Evolutionary conservation across 2,888 invertebrate genomes (phyloP), one percentile per base, ranked within the genome.

Genomic region (Erebia palarica): DNA sequence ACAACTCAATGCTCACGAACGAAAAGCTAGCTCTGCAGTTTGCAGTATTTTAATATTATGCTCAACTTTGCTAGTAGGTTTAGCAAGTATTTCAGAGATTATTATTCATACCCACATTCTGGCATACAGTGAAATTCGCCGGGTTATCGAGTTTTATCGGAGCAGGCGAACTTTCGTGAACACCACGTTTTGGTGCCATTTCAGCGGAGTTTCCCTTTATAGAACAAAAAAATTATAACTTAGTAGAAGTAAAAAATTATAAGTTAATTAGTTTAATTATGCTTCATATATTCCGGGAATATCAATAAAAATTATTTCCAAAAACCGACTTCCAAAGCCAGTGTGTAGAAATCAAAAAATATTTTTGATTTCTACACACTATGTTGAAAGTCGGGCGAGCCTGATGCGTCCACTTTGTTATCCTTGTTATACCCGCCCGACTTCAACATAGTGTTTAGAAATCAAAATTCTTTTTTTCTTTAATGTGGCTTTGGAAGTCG

Each of bases 201-300:
- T 53, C 16, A 9, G 65, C 18, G 16, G 18, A 65, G 65, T 65
- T 65, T 65, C 57, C 55, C 65, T 65, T 65, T 65, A 57, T 57
- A 44, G 13, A 57, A 18, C 16, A 57, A 65, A 63, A 65, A 57
- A 63, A 65, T 55, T 14, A 65, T 65, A 65, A 57, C 44, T 57
- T 49, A 49, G 47, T 63, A 42, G 64, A 51, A n/a, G n/a, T n/a
- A n/a, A n/a, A n/a, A n/a, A n/a, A n/a, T n/a, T n/a, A 64, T 18
- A 44, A n/a, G 51, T 64, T 64, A 27, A 27, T 21, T 21, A 51
- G 51, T 64, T 21, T 21, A 51, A 64, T 64, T 64, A 64, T 27
- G 36, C 27, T 55, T 18, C 8, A 7, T 27, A 60, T 60, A 60
- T 42, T 60, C 16, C 44, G 42, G 60, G 60, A 16, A 44, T 44